Evolutionary conservation across 2,888 invertebrate species (phyloP), one percentile per base, ranked within the genome.

Genomic region (Stenurella melanura): DNA sequence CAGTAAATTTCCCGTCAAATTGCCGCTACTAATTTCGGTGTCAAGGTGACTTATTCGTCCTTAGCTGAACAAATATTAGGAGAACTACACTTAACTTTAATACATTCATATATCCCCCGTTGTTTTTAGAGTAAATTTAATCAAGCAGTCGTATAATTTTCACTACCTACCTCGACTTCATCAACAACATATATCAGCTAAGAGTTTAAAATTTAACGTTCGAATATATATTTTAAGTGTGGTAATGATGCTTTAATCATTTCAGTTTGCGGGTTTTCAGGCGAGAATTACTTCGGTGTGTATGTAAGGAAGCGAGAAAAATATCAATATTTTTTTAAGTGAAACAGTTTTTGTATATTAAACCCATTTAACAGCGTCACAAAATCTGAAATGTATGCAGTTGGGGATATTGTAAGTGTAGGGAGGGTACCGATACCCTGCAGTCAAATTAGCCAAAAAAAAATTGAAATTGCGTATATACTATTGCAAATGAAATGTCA

Each of bases 1-100:
- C 61, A 75, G 67, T 61, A 66, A 78, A 73, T 73, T 76, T 74
- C 73, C 68, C 70, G 63, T 42, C 70, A 64, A 67, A 67, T 67
- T 67, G 56, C 54, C 30, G 50, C 67, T 67, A 67, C 54, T 67
- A 67, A 67, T 67, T 67, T 30, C 67, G 26, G 34, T n/a, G 67
- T 67, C 67, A 17, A n/a, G 26, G 10, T 19, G 54, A 67, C 67
- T 21, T 56, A 54, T 54, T 26, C 21, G 21, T 30, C 54, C 9
- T 26, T 26, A 10, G 18, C 12, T 21, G 67, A 21, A 67, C 54
- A 19, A 67, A 67, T 67, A 54, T 54, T 67, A 54, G 50, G 10
- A 67, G 54, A 67, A 67, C 50, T 54, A 67, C 26, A 21, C 58
- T 58, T 6, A 17, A 50, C 6, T 15, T 42, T 50, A 50, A 50